Evolutionary conservation across 1,140 invertebrate species (phyloP).

Genomic region (Aleiodes sp.): DNA sequence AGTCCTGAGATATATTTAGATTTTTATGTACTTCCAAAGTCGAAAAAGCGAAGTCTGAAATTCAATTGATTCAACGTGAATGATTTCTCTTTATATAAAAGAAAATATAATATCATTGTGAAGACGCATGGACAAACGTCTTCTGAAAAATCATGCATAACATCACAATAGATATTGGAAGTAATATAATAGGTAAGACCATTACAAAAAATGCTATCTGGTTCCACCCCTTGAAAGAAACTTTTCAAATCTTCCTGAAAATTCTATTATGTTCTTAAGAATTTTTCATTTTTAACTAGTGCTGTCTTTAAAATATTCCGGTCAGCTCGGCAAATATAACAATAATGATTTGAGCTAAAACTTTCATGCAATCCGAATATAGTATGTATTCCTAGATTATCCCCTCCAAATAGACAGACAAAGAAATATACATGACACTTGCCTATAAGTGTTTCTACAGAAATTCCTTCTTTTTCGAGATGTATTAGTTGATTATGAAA

Average conservation of each 20-base stretch:
- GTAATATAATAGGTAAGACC: constrained; percentile 21
- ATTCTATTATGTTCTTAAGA: constrained; percentile 19
- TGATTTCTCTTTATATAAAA: constrained; percentile 27
- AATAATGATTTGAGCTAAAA: constrained; percentile 31
- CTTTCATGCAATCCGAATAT: constrained; percentile 33
- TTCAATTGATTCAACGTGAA: constrained; percentile 30
- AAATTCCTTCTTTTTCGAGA: constrained; percentile 24
- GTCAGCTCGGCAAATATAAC: constrained; percentile 12
- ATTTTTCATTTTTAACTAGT: constrained; percentile 15
- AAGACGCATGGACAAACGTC: constrained; percentile 30
- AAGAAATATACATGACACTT: constrained; percentile 27
- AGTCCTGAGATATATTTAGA: constrained; percentile 15
- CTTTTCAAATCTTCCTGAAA: constrained; percentile 23
- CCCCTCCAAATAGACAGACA: constrained; percentile 14
- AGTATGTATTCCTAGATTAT: constrained; percentile 26
- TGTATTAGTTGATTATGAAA: constrained; percentile 26
- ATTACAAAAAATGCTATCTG: constrained; percentile 23
- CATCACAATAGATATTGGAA: constrained; percentile 30
- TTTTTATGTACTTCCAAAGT: constrained; percentile 18
- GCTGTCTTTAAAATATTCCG: constrained; percentile 4
- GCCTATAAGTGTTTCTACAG: constrained; percentile 16
- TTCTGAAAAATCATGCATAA: constrained; percentile 36
- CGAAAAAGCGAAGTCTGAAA: constrained; percentile 28
- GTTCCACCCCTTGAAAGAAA: constrained; percentile 22
- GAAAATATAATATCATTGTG: constrained; percentile 11